phyloP scores from a whole-genome alignment of 2,888 invertebrate genomes.

The Tanytarsus gracilentus region DNA sequence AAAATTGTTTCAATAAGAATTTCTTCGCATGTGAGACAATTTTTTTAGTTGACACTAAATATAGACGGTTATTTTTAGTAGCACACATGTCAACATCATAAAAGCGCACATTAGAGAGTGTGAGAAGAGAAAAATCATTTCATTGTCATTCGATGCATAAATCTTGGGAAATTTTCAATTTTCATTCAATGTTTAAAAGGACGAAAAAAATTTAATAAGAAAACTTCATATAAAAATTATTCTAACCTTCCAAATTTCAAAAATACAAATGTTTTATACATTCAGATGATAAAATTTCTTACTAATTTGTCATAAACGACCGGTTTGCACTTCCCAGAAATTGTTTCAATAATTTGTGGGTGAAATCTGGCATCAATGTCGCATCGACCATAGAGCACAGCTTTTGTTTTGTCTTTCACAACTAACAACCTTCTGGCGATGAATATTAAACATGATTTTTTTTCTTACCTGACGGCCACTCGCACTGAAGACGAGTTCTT shows the following conservation, averaged over 20 bases:
- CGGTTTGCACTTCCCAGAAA: neutral
- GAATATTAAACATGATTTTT: neutral
- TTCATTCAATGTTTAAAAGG: neutral
- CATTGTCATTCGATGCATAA: slow-evolving; percentile 18
- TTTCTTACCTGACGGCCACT: slow-evolving; percentile 56
- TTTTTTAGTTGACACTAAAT: slow-evolving; percentile 2
- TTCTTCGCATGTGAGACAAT: neutral
- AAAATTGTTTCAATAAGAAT: no score
- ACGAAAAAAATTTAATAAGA: neutral
- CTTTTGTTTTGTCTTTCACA: no score
- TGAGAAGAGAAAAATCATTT: slow-evolving; percentile 6
- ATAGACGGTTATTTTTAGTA: slow-evolving; percentile 7
- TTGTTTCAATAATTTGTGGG: neutral
- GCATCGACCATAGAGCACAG: no score
- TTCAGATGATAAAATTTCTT: no score
- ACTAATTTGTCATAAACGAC: no score
- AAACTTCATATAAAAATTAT: no score
- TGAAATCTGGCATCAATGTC: no score
- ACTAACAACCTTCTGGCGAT: no score
- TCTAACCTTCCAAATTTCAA: no score
- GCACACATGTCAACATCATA: neutral
- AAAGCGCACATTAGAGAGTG: neutral
- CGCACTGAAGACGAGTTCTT: slow-evolving; percentile 54
- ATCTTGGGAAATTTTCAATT: slow-evolving; percentile 4
- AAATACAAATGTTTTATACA: no score